Percentiles rank a stretch among this genome's conserved stretches.
Conservation (phyloP, 1,140 invertebrate genomes). For the Zaprionus ghesquierei region DNA sequence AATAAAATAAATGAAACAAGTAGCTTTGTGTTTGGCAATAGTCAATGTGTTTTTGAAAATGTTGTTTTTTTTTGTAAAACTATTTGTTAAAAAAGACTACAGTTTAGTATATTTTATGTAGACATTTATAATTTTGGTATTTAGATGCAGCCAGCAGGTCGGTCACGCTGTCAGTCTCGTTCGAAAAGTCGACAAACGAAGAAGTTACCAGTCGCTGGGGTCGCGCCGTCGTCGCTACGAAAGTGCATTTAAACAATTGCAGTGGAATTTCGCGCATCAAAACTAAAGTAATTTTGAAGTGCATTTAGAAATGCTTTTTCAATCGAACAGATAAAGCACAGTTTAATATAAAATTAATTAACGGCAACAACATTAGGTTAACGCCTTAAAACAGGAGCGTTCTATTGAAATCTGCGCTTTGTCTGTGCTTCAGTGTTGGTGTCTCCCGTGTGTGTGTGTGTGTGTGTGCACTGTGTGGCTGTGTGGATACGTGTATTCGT, state of each 20-base stretch:
- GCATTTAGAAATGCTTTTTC: neutral
- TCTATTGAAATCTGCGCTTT: slow-evolving; percentile 70
- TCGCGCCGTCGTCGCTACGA: slow-evolving; percentile 56
- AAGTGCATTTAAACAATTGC: slow-evolving; percentile 66
- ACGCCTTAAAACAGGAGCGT: slow-evolving; percentile 60
- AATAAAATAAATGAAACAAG: neutral
- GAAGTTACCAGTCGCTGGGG: slow-evolving; percentile 18
- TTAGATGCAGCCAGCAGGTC: slow-evolving; percentile 1
- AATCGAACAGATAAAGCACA: slow-evolving; percentile 18
- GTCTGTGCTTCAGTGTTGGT: slow-evolving; percentile 45
- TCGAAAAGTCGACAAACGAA: slow-evolving; percentile 42
- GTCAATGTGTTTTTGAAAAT: slow-evolving; percentile 2
- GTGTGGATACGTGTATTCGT: slow-evolving; percentile 16
- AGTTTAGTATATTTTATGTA: slow-evolving; percentile 24
- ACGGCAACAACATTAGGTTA: slow-evolving; percentile 21
- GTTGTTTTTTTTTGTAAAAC: slow-evolving; percentile 1
- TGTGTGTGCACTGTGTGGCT: slow-evolving; percentile 2
- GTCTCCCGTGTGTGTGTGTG: slow-evolving; percentile 38
- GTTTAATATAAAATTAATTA: neutral
- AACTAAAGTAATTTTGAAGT: slow-evolving; percentile 10
- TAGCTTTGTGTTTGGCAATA: neutral
- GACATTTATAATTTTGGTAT: slow-evolving; percentile 14
- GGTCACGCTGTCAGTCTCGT: slow-evolving; percentile 39
- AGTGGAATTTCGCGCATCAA: slow-evolving; percentile 39
- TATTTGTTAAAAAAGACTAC: neutral